Evolutionary conservation across 2,888 invertebrate species (phyloP).

Genomic region (Andrena camellia): DNA sequence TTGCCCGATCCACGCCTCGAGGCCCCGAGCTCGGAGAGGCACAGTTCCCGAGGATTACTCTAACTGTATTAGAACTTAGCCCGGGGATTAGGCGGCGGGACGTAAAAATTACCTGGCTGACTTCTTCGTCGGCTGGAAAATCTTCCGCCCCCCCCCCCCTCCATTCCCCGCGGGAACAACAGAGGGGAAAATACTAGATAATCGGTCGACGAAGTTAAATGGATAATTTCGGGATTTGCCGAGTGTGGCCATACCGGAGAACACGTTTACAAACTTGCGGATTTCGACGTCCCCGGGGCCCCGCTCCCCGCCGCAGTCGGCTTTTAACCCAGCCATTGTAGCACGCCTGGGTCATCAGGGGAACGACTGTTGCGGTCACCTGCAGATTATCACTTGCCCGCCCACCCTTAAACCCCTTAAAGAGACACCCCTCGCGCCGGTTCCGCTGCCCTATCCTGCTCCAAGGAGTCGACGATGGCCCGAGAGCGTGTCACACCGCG

Average conservation of each 20-base stretch:
- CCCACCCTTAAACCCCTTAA: slow-evolving; percentile 69
- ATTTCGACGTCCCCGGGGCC: slow-evolving; percentile 55
- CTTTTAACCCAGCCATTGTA: slow-evolving; percentile 7
- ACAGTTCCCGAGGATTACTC: slow-evolving; percentile 53
- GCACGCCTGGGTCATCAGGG: slow-evolving; percentile 45
- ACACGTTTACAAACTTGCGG: slow-evolving; percentile 81
- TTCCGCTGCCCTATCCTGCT: slow-evolving; percentile 3
- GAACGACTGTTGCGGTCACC: slow-evolving; percentile 80
- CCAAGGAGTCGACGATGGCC: not conserved
- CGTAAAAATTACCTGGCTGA: slow-evolving; percentile 62
- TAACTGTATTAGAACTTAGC: slow-evolving; percentile 72
- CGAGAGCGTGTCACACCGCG: slow-evolving; percentile 4
- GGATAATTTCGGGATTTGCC: slow-evolving; percentile 80
- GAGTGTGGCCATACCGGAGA: slow-evolving; percentile 66
- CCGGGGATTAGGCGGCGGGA: slow-evolving; percentile 63
- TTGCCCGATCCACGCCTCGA: slow-evolving; percentile 35
- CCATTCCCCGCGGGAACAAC: not conserved
- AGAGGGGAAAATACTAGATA: slow-evolving; percentile 47
- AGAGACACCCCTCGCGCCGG: slow-evolving; percentile 29
- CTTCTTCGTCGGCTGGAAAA: slow-evolving; percentile 34
- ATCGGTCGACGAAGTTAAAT: slow-evolving; percentile 79
- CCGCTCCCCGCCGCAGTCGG: not conserved
- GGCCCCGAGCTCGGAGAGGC: not conserved
- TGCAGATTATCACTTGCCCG: slow-evolving; percentile 83
- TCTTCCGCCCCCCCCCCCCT: not conserved